phyloP scores from a whole-genome alignment of 2,797 vertebrate species.

The Novumbra hubbsi region DNA sequence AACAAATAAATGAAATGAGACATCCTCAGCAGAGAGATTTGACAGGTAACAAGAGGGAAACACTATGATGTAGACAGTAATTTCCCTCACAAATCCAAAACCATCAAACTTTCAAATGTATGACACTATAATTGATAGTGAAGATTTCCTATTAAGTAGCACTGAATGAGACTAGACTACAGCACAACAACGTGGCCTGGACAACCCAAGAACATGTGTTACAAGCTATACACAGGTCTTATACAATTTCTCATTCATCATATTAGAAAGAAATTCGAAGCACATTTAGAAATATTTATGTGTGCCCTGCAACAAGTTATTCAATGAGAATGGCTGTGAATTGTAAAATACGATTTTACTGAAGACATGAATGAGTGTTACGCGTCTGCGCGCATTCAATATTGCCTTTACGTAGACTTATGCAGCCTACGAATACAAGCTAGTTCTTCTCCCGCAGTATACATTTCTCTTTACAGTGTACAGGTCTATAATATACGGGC shows the following conservation, averaged over 20 bases:
- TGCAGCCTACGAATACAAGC: neutral
- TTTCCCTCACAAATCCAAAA: constrained; percentile 53
- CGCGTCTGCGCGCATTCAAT: neutral
- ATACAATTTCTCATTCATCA: constrained; percentile 41
- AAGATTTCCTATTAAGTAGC: constrained; percentile 48
- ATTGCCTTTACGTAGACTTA: neutral
- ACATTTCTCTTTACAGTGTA: constrained; percentile 6
- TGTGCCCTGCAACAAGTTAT: neutral
- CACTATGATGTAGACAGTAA: constrained; percentile 50
- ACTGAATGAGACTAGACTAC: neutral
- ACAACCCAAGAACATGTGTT: constrained; percentile 26
- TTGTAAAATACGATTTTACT: neutral
- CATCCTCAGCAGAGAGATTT: constrained; percentile 50
- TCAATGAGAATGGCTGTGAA: neutral
- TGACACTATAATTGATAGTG: constrained; percentile 57
- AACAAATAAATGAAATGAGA: constrained; percentile 59
- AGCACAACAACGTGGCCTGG: neutral
- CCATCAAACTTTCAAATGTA: constrained; percentile 52
- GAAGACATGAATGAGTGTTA: neutral
- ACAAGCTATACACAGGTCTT: constrained; percentile 32
- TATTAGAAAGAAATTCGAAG: neutral
- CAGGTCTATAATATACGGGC: constrained; percentile 18
- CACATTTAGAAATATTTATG: neutral
- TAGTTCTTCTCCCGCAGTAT: neutral
- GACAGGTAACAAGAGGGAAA: constrained; percentile 61